Evolutionary conservation across 2,888 invertebrate species (phyloP), one percentile per base, ranked within the genome.

Genomic region (Sinotaia quadrata): DNA sequence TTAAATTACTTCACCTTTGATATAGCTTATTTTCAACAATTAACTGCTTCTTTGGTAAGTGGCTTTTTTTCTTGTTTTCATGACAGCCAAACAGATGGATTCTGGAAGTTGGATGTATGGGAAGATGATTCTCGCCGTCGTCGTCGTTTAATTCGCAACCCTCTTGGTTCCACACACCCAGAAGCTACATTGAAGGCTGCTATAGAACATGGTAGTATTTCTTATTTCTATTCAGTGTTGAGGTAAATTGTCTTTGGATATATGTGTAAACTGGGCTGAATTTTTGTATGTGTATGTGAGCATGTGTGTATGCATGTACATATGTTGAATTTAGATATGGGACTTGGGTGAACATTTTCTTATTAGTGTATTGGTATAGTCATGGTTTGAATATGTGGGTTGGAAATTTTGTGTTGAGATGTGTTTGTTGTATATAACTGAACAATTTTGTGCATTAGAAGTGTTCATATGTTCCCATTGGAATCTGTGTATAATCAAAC

Each of bases 81-180:
- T 1, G 2, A 7, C 47, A 61, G 54, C 36, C 37, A 15, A 56
- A 56, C 41, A 29, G 57, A 58, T 52, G 85, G 86, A 36, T 87
- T 92, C 90, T 98, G 98, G 97, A 97, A 97, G 89, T 90, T 99
- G 79, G 99, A 99, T 89, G 94, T 95, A 51, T 99, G 99, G 99
- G 99, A 99, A 90, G 99, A 99, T 89, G 99, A 99, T 90, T 97
- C 97, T 7, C 91, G 99, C 24, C 91, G 99, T 69, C 92, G 98
- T 70, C 94, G 98, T 82, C 92, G 99, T 52, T 94, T 99, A 87
- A 95, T 99, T 69, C 96, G 96, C 80, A 98, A 99, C 91, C 94
- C 97, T 34, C 91, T 94, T 73, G 98, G 98, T 4, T 93, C 94
- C n/a, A 92, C 93, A 63, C 97, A 97, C 90, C 94, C 95, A 15